Conservation (phyloP, 2,888 invertebrate species). For the Ochropleura plecta region DNA sequence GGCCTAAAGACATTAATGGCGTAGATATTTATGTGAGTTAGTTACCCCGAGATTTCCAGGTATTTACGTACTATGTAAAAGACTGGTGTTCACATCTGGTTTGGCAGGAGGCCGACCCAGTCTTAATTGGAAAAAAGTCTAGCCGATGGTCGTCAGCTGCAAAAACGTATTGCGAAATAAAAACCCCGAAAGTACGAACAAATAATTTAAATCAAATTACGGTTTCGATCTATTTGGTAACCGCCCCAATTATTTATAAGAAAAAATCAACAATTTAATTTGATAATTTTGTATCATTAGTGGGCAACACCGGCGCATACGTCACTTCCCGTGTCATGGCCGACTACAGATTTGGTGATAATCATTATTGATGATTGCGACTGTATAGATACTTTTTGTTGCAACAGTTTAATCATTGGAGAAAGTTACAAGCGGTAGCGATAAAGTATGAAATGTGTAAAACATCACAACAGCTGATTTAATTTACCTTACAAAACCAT, state of each 20-base stretch:
- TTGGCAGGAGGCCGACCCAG: not conserved
- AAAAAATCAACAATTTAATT: constrained; percentile 54
- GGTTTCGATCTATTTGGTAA: constrained; percentile 46
- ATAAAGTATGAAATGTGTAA: not conserved
- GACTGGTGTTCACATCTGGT: not conserved
- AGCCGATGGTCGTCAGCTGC: not conserved
- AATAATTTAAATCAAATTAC: constrained; percentile 45
- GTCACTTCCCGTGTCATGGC: constrained; percentile 78
- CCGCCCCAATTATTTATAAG: constrained; percentile 50
- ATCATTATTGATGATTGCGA: constrained; percentile 89
- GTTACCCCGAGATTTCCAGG: not conserved
- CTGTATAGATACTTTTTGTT: constrained; percentile 82
- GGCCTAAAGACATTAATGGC: not conserved
- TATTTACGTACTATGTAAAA: not conserved
- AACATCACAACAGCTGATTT: not conserved
- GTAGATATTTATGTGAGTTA: not conserved
- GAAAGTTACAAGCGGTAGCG: constrained; percentile 60
- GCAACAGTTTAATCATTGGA: constrained; percentile 71
- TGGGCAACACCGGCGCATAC: constrained; percentile 69
- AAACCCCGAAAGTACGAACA: not conserved
- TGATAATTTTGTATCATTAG: constrained; percentile 68
- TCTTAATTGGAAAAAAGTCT: not conserved
- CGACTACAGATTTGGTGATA: constrained; percentile 84
- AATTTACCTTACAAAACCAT: not conserved
- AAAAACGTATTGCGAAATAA: constrained; percentile 18